Percentiles rank a stretch among this genome's conserved stretches.
Evolutionary conservation across 2,888 invertebrate genomes (phyloP).

Genomic region (Latrodectus elegans): DNA sequence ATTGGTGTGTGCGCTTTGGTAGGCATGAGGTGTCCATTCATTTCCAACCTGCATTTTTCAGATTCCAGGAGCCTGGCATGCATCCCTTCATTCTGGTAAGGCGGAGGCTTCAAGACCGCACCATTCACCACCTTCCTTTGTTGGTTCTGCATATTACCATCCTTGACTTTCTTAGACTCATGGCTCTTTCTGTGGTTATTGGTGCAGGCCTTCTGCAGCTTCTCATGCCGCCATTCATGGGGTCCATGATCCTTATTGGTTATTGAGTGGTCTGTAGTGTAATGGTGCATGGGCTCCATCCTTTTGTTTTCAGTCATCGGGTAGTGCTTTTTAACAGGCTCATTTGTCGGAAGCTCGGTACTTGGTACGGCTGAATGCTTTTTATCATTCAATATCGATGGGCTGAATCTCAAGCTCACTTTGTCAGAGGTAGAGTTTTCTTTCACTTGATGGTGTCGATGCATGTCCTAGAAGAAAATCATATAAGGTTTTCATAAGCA

Average conservation of each 20-base stretch:
- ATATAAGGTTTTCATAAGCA: no score
- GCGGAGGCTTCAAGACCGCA: slow-evolving; percentile 32
- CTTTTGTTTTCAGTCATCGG: slow-evolving; percentile 8
- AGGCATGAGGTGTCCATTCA: slow-evolving; percentile 35
- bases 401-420: slow-evolving; percentile 40
- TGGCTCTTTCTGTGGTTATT: slow-evolving; percentile 61
- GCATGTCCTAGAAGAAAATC: slow-evolving; percentile 31
- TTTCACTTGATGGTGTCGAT: slow-evolving; percentile 20
- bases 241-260: slow-evolving; percentile 28
- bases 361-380: slow-evolving; percentile 23
- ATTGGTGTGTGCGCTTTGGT: not conserved
- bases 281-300: slow-evolving; percentile 45
- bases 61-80: slow-evolving; percentile 65
- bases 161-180: slow-evolving; percentile 48
- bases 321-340: slow-evolving; percentile 15
- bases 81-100: slow-evolving; percentile 59
- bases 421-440: slow-evolving; percentile 42
- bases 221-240: slow-evolving; percentile 65
- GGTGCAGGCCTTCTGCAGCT: slow-evolving; percentile 60
- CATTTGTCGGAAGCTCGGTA: not conserved
- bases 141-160: slow-evolving; percentile 25
- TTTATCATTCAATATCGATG: slow-evolving; percentile 31
- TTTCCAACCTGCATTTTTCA: slow-evolving; percentile 52
- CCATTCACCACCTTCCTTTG: slow-evolving; percentile 47
- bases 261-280: slow-evolving; percentile 32